Evolutionary conservation across 2,113 vertebrate genomes (phyloP).

Genomic region (Pitta sordida): DNA sequence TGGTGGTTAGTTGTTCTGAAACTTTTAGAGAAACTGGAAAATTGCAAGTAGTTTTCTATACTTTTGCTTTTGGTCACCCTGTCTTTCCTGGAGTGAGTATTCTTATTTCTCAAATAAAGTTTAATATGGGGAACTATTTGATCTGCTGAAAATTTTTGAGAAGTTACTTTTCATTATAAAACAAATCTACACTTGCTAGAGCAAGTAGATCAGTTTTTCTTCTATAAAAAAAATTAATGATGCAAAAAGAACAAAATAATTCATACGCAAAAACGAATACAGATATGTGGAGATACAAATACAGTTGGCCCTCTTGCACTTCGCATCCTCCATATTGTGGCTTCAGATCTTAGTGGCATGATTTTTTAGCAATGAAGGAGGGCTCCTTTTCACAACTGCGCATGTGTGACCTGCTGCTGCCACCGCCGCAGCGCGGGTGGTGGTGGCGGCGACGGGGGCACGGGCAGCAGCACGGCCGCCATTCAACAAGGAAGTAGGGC

Average conservation of each 20-base stretch:
- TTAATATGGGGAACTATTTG: background rate
- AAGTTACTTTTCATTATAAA: background rate
- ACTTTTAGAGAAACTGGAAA: background rate
- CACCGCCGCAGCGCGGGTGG: too few species aligned
- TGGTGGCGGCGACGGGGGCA: too few species aligned
- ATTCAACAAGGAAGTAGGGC: too few species aligned
- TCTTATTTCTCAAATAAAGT: background rate
- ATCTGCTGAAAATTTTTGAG: background rate
- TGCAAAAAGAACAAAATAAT: background rate
- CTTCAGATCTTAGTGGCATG: too few species aligned
- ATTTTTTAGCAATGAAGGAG: too few species aligned
- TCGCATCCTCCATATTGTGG: too few species aligned
- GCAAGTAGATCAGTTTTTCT: background rate
- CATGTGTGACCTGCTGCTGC: too few species aligned
- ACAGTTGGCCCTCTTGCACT: too few species aligned
- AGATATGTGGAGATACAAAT: background rate
- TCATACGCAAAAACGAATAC: background rate
- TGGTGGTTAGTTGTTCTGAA: background rate
- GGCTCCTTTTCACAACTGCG: too few species aligned
- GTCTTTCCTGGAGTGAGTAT: background rate
- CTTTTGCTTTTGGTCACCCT: background rate
- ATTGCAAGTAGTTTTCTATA: background rate
- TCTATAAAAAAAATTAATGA: background rate
- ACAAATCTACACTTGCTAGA: background rate
- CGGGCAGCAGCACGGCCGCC: too few species aligned